Conservation (phyloP, 2,113 vertebrate genomes). For the Charadrius vociferus region DNA sequence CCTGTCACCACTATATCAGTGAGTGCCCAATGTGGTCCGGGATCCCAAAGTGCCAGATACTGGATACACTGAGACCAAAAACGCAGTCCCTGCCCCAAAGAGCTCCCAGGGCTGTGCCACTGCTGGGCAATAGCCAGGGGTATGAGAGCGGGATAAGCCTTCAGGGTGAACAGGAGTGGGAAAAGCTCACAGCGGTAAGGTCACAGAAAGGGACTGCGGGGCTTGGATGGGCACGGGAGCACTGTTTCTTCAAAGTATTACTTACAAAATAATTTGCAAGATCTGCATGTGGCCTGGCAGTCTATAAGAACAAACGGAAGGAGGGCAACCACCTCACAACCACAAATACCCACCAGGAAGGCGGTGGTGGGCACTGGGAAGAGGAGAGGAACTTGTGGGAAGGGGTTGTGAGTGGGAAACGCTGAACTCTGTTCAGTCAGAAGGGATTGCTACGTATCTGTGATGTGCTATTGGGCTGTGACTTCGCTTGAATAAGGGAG, state of each 20-base stretch:
- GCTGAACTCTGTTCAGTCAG: neutral
- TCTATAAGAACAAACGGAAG: neutral
- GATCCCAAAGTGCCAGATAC: neutral
- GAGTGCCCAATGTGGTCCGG: neutral
- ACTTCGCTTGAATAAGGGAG: neutral
- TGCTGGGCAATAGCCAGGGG: neutral
- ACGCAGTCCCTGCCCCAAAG: neutral
- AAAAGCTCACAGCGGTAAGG: neutral
- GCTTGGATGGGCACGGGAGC: neutral
- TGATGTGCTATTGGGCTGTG: neutral
- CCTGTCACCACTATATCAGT: neutral
- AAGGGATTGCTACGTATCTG: neutral
- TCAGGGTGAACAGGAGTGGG: neutral
- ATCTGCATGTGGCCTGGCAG: neutral
- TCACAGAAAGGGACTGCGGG: neutral
- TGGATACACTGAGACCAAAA: neutral
- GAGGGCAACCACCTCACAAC: neutral
- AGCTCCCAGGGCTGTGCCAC: neutral
- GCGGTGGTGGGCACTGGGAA: neutral
- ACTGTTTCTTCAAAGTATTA: neutral
- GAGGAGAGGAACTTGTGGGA: neutral
- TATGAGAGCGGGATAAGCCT: neutral
- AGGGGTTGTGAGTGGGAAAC: neutral
- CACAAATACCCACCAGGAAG: neutral
- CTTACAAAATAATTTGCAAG: neutral